Conservation (phyloP, 2,888 invertebrate species). For the Ceraclea dissimilis region DNA sequence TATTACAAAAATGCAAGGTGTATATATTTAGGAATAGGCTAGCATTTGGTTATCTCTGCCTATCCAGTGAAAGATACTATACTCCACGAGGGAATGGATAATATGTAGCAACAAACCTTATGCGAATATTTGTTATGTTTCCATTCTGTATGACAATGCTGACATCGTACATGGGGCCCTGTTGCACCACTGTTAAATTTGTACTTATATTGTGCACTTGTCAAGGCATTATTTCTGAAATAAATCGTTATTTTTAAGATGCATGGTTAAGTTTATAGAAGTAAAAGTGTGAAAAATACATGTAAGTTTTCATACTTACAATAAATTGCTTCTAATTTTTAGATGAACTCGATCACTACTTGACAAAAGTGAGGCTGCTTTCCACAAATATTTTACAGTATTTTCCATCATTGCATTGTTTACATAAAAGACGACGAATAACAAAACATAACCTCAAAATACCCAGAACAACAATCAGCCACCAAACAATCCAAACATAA, state of each 20-base stretch:
- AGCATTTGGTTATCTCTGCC: too few species aligned
- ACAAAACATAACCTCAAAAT: too few species aligned
- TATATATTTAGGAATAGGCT: too few species aligned
- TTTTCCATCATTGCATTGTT: not conserved
- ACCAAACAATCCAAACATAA: too few species aligned
- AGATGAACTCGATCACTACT: slow-evolving; percentile 2
- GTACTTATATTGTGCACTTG: slow-evolving; percentile 6
- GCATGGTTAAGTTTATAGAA: too few species aligned
- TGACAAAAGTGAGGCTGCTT: slow-evolving; percentile 2
- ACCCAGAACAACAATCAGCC: too few species aligned
- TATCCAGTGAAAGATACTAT: too few species aligned
- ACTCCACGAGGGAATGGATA: too few species aligned
- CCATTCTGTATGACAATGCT: slow-evolving; percentile 5
- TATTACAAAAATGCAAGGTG: too few species aligned
- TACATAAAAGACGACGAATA: too few species aligned
- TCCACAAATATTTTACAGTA: slow-evolving; percentile 11
- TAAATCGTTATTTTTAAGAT: not conserved
- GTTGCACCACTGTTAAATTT: slow-evolving; percentile 1
- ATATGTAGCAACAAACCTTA: too few species aligned
- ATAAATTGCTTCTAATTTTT: slow-evolving; percentile 8
- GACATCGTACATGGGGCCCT: slow-evolving; percentile 6
- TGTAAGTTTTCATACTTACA: slow-evolving; percentile 10
- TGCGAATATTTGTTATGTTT: slow-evolving; percentile 5
- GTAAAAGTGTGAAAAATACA: too few species aligned
- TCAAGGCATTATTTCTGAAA: slow-evolving; percentile 10